These are phyloP conservation scores for Carcharodon carcharias DNA, from an alignment of 2,797 vertebrate genomes.

Conservation along the genomic window DNA sequence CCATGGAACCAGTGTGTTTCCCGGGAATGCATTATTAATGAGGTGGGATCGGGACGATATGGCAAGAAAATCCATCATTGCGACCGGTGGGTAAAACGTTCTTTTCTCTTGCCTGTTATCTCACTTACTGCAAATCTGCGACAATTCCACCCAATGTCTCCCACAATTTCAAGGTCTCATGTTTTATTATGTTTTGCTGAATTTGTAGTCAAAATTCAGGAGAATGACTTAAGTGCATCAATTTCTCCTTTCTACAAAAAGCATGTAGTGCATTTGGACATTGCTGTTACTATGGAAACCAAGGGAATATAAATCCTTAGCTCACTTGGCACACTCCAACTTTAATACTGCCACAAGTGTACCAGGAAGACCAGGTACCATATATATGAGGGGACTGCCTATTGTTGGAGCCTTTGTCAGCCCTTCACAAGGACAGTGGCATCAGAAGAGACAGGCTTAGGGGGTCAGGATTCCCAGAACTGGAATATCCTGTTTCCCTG, in stretches of 20 bases:
- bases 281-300: not conserved
- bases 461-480: not conserved
- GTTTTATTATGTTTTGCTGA: not conserved
- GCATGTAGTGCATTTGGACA: slow-evolving; percentile 36
- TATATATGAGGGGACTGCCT: not conserved
- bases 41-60: too few species aligned
- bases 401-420: not conserved
- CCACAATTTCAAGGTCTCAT: not conserved
- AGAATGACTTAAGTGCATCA: too few species aligned
- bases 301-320: not conserved
- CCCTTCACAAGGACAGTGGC: not conserved
- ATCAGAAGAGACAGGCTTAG: not conserved
- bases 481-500: not conserved
- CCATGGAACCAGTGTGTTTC: too few species aligned
- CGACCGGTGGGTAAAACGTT: too few species aligned
- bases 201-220: not conserved
- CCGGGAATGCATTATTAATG: too few species aligned
- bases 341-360: not conserved
- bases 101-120: too few species aligned
- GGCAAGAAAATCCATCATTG: too few species aligned
- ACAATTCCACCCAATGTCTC: too few species aligned
- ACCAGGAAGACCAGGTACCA: not conserved
- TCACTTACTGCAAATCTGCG: too few species aligned
- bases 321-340: not conserved
- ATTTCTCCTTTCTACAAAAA: slow-evolving; percentile 43